phyloP scores from a whole-genome alignment of 92 coral and sea anemone species.

The Phenganax marumi region DNA sequence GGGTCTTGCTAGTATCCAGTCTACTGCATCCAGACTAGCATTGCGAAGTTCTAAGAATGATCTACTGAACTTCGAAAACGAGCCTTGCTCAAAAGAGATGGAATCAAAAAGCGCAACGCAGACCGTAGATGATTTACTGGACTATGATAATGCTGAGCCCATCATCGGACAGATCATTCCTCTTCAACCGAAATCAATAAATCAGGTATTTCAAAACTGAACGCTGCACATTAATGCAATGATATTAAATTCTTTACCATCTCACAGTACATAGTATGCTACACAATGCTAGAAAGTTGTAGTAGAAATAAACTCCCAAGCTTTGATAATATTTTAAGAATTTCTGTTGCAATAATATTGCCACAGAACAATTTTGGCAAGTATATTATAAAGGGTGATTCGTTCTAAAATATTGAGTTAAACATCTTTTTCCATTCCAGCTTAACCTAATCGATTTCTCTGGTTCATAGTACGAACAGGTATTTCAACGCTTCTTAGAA shows the following conservation, averaged over 20 bases:
- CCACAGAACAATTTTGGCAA: too few relatives aligned
- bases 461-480: conserved; percentile 19
- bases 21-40: not conserved
- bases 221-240: not conserved
- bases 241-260: not conserved
- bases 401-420: too few relatives aligned
- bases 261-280: not conserved
- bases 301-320: too few relatives aligned
- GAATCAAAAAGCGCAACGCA: not conserved
- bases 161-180: conserved; percentile 6
- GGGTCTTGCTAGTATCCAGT: not conserved
- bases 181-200: conserved; percentile 21
- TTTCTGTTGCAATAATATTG: too few relatives aligned
- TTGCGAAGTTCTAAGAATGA: conserved; percentile 2
- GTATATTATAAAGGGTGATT: too few relatives aligned
- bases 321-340: too few relatives aligned
- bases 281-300: not conserved
- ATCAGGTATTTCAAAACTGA: not conserved
- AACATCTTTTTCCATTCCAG: not conserved
- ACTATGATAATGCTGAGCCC: conserved; percentile 7
- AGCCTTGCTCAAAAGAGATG: not conserved
- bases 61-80: conserved; percentile 8
- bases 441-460: conserved; percentile 38
- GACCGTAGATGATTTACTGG: conserved; percentile 40
- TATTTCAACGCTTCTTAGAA: not conserved